A percentile compares a stretch with the other conserved stretches of the same genome.
These are phyloP conservation scores for Tetraodon nigroviridis DNA, from an alignment of 2,113 vertebrate species.

Conservation along the genomic window DNA sequence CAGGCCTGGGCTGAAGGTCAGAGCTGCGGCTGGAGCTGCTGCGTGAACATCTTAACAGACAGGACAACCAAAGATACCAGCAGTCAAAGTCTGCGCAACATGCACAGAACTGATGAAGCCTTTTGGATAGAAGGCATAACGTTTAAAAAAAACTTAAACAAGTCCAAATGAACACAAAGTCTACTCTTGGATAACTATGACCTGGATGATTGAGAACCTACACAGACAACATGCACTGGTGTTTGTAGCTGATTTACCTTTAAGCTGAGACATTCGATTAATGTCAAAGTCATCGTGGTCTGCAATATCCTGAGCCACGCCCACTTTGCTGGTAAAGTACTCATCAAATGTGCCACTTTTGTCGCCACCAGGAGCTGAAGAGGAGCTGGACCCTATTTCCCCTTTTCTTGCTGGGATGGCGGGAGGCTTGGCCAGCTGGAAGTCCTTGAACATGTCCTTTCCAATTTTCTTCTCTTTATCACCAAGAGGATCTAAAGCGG, in stretches of 20 bases:
- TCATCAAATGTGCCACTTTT: constrained; percentile 70
- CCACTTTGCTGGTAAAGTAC: constrained; percentile 80
- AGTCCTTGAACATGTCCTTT: constrained; percentile 96
- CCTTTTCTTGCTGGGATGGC: constrained; percentile 83
- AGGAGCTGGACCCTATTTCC: constrained; percentile 61
- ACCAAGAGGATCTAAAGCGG: constrained; percentile 88
- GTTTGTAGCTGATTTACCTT: constrained; percentile 51
- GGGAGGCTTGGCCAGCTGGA: constrained; percentile 86
- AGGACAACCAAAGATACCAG: background rate
- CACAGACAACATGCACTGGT: background rate
- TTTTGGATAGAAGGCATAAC: too few relatives aligned
- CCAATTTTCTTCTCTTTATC: constrained; percentile 86
- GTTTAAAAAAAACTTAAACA: too few relatives aligned
- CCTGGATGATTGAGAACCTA: too few relatives aligned
- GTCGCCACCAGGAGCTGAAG: constrained; percentile 41
- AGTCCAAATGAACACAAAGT: too few relatives aligned
- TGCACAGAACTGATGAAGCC: too few relatives aligned
- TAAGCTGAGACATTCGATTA: constrained; percentile 69
- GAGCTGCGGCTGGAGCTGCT: constrained; percentile 48
- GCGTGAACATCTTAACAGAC: constrained; percentile 70
- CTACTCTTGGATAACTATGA: too few relatives aligned
- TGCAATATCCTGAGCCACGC: constrained; percentile 72
- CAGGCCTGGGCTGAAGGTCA: constrained; percentile 36
- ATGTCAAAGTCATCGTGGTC: constrained; percentile 77
- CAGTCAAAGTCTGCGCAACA: background rate